Evolutionary conservation across 2,797 vertebrate genomes (phyloP).

Genomic region (Percopsis omiscomaycus): DNA sequence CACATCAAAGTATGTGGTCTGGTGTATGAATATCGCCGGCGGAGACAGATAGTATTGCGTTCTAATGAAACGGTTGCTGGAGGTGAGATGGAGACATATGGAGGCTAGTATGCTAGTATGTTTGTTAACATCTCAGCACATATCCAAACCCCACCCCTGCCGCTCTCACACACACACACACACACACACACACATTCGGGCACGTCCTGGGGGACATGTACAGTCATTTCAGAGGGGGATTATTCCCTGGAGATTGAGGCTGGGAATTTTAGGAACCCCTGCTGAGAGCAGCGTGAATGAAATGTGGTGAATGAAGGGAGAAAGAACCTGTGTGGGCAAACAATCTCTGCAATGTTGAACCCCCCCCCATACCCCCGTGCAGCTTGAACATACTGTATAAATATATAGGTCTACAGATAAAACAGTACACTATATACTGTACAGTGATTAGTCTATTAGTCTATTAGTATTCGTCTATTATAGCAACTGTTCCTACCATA

Average conservation of each 20-base stretch:
- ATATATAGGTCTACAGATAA: too few relatives aligned
- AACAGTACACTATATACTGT: too few relatives aligned
- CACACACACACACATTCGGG: background rate
- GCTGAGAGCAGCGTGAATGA: constrained; percentile 19
- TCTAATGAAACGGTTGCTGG: constrained; percentile 10
- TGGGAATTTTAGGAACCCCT: constrained; percentile 40
- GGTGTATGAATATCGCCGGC: background rate
- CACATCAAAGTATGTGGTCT: constrained; percentile 4
- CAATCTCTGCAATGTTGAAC: background rate
- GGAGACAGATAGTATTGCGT: background rate
- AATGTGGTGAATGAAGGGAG: constrained; percentile 29
- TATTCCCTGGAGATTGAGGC: constrained; percentile 51
- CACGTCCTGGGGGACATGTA: constrained; percentile 1
- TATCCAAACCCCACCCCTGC: background rate
- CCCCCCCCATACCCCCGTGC: too few relatives aligned
- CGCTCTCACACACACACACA: background rate
- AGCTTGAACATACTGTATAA: too few relatives aligned
- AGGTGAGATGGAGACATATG: background rate
- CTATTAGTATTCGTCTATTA: too few relatives aligned
- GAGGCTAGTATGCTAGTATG: background rate
- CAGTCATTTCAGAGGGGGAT: constrained; percentile 35
- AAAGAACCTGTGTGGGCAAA: constrained; percentile 24
- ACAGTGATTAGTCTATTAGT: too few relatives aligned
- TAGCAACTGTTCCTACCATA: too few relatives aligned
- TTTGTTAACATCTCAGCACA: constrained; percentile 4